Evolutionary conservation across 2,888 invertebrate species (phyloP), one percentile per base, ranked within the genome.

Genomic region (Syritta pipiens): DNA sequence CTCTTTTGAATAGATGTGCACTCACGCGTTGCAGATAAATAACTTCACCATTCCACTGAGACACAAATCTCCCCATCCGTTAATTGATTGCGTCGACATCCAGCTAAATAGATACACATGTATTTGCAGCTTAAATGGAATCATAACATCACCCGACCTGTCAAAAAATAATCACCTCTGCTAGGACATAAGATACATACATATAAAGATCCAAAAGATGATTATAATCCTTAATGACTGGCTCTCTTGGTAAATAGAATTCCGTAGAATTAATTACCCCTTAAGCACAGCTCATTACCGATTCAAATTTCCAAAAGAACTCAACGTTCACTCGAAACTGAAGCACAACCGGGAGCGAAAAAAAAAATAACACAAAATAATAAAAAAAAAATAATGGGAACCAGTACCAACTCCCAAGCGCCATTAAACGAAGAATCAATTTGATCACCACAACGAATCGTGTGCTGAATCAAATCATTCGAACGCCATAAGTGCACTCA

Each of bases 391-490:
- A 40, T 6, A 42, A 0, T 3, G 1, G 26, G 3, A n/a, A 12
- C 7, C 22, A 2, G 6, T 40, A 19, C 22, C n/a, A n/a, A n/a
- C n/a, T n/a, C n/a, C n/a, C n/a, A n/a, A n/a, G 35, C 35, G 5
- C 42, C 28, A 49, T 62, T 63, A 37, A 57, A 42, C n/a, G 57
- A 53, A 59, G 42, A 63, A 71, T 63, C 49, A 63, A 57, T 69
- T 76, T 53, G 35, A 76, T 76, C 37, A 63, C 71, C 76, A 37
- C 71, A 76, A 76, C 44, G 76, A 76, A 71, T 63, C 63, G 57
- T 76, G 69, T 62, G 75, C 57, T 37, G 69, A 76, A 69, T 76
- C 71, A 57, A 76, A 69, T 71, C 40, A 62, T 63, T 35, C 49
- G 42, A 55, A 62, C 32, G n/a, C 32, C 51, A 63, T 63, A 63